Conservation (phyloP, 2,888 invertebrate species). For the Apamea sordens region DNA sequence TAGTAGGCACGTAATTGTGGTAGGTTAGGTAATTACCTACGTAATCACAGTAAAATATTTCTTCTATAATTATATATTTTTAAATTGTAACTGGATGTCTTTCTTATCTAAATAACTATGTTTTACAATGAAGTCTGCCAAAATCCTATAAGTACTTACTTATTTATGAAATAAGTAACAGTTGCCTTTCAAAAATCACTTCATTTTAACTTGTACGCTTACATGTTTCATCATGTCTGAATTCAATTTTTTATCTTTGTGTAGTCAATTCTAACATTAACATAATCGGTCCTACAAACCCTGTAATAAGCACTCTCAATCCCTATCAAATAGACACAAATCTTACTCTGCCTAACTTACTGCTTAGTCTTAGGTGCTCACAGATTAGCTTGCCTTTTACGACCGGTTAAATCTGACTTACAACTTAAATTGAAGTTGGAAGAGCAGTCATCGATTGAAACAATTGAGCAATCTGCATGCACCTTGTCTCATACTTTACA, state of each 20-base stretch:
- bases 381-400: background rate
- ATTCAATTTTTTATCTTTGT: background rate
- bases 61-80: background rate
- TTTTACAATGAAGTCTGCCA: background rate
- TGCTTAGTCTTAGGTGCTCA: background rate
- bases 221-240: background rate
- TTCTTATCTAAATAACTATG: background rate
- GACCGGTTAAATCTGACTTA: background rate
- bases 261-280: conserved; percentile 12
- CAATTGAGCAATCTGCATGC: background rate
- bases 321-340: background rate
- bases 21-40: too few species aligned
- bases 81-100: background rate
- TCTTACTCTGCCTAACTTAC: background rate
- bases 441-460: background rate
- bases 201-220: background rate
- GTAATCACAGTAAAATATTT: background rate
- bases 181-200: conserved; percentile 31
- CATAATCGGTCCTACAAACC: conserved; percentile 46
- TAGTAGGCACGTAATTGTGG: background rate
- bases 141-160: conserved; percentile 14
- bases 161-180: conserved; percentile 54
- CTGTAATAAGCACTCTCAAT: conserved; percentile 48
- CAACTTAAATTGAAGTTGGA: background rate
- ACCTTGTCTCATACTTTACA: background rate